These are phyloP conservation scores for Megalops atlanticus DNA, from an alignment of 2,113 vertebrate species.

Conservation along the genomic window DNA sequence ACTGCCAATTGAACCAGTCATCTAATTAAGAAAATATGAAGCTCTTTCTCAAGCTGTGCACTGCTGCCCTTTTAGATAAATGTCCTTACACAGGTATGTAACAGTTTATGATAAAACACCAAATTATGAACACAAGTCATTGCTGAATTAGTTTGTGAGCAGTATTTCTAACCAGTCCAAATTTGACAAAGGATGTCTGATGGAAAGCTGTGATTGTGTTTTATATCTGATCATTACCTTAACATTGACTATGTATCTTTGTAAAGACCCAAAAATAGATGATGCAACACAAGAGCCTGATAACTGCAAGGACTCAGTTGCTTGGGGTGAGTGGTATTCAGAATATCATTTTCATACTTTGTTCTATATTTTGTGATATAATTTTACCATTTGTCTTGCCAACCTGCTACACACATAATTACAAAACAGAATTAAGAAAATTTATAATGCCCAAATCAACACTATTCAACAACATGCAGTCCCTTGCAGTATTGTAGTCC, in stretches of 20 bases:
- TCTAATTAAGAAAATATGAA: neutral
- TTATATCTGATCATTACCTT: conserved; percentile 68
- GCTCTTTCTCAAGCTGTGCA: no score
- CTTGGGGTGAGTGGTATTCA: conserved; percentile 79
- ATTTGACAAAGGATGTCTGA: neutral
- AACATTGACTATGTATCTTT: conserved; percentile 80
- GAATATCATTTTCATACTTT: neutral
- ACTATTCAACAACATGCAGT: neutral
- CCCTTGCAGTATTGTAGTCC: no score
- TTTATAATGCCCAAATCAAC: neutral
- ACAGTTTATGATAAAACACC: neutral
- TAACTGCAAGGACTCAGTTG: conserved; percentile 82
- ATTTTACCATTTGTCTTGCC: neutral
- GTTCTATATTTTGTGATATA: neutral
- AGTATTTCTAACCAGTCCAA: neutral
- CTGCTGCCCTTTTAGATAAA: neutral
- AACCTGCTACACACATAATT: no score
- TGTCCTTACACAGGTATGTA: neutral
- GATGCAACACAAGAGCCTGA: conserved; percentile 91
- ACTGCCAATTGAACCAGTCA: neutral
- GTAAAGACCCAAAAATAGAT: conserved; percentile 85
- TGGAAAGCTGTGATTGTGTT: neutral
- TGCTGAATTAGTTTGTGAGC: neutral
- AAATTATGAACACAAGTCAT: neutral
- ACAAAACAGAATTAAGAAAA: neutral